These are phyloP conservation scores for Tenualosa thibaudeaui DNA, from an alignment of 2,797 vertebrate genomes.

Conservation along the genomic window DNA sequence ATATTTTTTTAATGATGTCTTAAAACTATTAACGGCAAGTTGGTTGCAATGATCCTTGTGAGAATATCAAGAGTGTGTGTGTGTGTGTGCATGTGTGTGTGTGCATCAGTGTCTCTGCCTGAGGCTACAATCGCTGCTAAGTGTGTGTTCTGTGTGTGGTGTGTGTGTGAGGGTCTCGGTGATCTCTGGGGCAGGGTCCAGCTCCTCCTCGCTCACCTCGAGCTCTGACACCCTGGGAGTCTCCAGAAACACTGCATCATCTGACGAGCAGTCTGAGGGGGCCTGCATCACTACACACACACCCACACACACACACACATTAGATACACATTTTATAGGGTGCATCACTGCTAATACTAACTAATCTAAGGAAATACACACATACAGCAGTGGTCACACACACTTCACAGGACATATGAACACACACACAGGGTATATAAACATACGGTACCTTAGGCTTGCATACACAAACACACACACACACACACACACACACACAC, in stretches of 20 bases:
- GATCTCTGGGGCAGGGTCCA: constrained; percentile 31
- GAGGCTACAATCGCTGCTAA: constrained; percentile 53
- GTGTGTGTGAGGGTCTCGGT: constrained; percentile 27
- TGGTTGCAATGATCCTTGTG: not conserved
- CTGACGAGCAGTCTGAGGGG: constrained; percentile 37
- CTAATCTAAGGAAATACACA: not conserved
- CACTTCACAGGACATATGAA: not conserved
- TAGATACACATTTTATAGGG: not conserved
- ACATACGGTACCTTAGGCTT: not conserved
- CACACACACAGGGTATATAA: not conserved
- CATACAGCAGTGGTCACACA: not conserved
- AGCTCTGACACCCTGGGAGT: constrained; percentile 29
- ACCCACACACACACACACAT: not conserved
- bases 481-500: constrained; percentile 2
- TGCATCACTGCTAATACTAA: too few species aligned
- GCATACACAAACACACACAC: constrained; percentile 1
- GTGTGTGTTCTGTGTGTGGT: constrained; percentile 24
- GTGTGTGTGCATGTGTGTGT: not conserved
- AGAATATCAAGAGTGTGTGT: not conserved
- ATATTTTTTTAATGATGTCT: not conserved
- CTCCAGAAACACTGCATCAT: constrained; percentile 47
- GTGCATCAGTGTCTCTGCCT: constrained; percentile 68
- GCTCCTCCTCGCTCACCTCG: not conserved
- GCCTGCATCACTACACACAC: not conserved
- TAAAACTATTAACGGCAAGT: not conserved